Evolutionary conservation across 1,140 invertebrate species (phyloP), one percentile per base, ranked within the genome.

Genomic region (Oscheius sp.): DNA sequence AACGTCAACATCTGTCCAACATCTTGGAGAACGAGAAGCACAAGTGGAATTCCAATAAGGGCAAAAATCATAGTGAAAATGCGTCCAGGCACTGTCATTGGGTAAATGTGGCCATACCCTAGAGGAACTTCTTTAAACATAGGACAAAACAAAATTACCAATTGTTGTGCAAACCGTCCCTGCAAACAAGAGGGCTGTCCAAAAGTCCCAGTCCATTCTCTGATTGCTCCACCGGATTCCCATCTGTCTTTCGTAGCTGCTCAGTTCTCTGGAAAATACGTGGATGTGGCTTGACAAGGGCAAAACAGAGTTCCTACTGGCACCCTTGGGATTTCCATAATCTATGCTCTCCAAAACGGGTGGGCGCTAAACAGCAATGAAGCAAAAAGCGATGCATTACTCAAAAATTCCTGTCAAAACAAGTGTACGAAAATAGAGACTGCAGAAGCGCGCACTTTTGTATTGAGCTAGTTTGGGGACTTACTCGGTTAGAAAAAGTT

Each of bases 21-120:
- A 34, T 77, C 76, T 34, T 75, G 73, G 13, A 75, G 66, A 10
- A 77, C 73, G 7, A 77, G 35, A 4, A 77, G 74, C 52, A 77
- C 66, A 29, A 77, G 45, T 3, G 76, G 76, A 36, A 77, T 77
- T 18, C 76, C 76, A 31, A 72, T 65, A 2, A 77, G 29, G 2
- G 76, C 66, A 49, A 67, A 77, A 42, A 75, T 45, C 76, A 77
- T 77, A 15, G 76, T 77, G 4, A 77, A 32, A 10, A 77, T 2
- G n/a, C 69, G 36, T 10, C 76, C 76, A 0, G 38, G 35, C 26
- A 55, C 34, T 7, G 76, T 77, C 67, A 76, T 66, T 2, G 76
- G 76, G 34, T 76, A 77, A 3, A 77, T 77, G 38, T 77, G 73
- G 2, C 76, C 76, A 45, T 76, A 77, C 1, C 76, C 73, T 75